These are phyloP conservation scores for Drosophila ananassae DNA, from an alignment of 1,140 invertebrate species.

Conservation along the genomic window DNA sequence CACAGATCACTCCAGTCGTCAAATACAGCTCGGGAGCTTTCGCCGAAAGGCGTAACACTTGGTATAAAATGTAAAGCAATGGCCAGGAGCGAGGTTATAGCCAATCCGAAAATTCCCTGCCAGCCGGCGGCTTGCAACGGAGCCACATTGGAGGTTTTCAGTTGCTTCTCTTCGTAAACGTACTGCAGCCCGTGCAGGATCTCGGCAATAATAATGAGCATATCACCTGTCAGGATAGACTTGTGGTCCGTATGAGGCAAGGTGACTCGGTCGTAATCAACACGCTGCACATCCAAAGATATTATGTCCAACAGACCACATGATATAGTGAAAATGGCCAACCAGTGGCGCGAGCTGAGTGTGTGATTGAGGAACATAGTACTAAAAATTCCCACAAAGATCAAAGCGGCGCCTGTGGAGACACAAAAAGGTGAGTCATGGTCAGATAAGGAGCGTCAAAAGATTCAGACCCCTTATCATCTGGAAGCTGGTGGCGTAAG, in stretches of 20 bases:
- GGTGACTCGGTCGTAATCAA: conserved; percentile 80
- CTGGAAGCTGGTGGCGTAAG: conserved; percentile 97
- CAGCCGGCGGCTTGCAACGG: conserved; percentile 92
- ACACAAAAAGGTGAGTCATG: conserved; percentile 4
- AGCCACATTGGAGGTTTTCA: conserved; percentile 92
- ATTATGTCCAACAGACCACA: conserved; percentile 93
- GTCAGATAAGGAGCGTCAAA: conserved; percentile 19
- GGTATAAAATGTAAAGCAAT: conserved; percentile 94
- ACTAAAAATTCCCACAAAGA: conserved; percentile 96
- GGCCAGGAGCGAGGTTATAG: conserved; percentile 89
- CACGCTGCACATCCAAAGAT: conserved; percentile 85
- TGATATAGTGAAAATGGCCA: conserved; percentile 88
- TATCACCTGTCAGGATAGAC: conserved; percentile 94
- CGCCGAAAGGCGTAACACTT: conserved; percentile 89
- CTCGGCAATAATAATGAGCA: conserved; percentile 96
- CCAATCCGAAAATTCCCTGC: conserved; percentile 96
- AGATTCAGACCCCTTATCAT: conserved; percentile 93
- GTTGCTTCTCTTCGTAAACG: conserved; percentile 97
- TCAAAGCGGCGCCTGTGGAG: conserved; percentile 91
- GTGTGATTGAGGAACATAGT: conserved; percentile 92
- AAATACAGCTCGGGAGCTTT: conserved; percentile 90
- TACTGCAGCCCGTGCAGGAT: conserved; percentile 96
- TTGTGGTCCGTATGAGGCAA: conserved; percentile 86
- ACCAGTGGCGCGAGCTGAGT: conserved; percentile 90
- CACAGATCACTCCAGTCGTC: conserved; percentile 95